Percentiles rank a stretch among this genome's conserved stretches.
Evolutionary conservation across 2,113 vertebrate species (phyloP).

Genomic region (Nothoprocta perdicaria): DNA sequence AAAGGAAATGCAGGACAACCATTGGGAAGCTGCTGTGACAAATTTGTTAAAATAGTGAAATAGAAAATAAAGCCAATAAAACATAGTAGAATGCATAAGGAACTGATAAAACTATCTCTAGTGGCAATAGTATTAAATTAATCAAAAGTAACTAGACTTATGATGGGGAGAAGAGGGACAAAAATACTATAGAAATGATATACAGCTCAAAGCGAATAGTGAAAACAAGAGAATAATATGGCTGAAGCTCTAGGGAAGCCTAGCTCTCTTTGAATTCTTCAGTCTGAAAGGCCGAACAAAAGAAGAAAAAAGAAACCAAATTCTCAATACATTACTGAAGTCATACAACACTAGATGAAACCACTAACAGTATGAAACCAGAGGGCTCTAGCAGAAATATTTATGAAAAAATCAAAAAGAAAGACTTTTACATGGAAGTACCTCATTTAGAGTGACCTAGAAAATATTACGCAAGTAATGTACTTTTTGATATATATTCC

Average conservation of each 20-base stretch:
- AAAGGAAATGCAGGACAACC: constrained; percentile 25
- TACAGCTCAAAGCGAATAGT: not conserved
- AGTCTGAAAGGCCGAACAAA: not conserved
- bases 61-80: constrained; percentile 55
- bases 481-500: not conserved
- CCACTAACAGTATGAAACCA: not conserved
- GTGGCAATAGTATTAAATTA: constrained; percentile 47
- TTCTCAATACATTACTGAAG: not conserved
- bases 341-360: constrained; percentile 5
- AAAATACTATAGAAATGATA: constrained; percentile 12
- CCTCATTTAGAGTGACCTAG: not conserved
- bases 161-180: not conserved
- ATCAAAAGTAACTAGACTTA: constrained; percentile 6
- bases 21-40: not conserved
- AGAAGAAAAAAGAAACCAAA: not conserved
- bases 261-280: not conserved
- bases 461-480: not conserved
- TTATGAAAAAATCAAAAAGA: constrained; percentile 6
- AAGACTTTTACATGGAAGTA: not conserved
- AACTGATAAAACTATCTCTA: constrained; percentile 45
- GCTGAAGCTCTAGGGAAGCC: constrained; percentile 41
- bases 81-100: constrained; percentile 26
- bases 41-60: constrained; percentile 49
- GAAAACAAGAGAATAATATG: not conserved
- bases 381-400: not conserved